Base-by-base conservation (phyloP, 2,113 vertebrate species). In the Alouatta palliata region DNA sequence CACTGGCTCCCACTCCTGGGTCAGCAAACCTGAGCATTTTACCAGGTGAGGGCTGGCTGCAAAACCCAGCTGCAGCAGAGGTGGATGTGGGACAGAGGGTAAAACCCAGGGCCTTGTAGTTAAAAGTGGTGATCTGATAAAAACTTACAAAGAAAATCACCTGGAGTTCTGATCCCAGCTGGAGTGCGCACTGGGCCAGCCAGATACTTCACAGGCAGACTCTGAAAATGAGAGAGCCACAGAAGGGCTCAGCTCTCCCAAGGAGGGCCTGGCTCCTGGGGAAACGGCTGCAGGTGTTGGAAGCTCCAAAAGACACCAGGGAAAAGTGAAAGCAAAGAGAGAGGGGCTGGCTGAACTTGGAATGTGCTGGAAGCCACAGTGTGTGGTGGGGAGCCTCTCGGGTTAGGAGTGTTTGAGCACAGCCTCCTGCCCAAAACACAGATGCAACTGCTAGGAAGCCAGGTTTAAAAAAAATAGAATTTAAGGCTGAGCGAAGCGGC, bases 221-320 rank as follows among this genome's bases (percentile, higher is more conserved):
- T 17, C 19, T 1, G 20, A 32, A 40, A 2, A 40, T 8, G 23
- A 12, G 32, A 40, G 7, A 27, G n/a, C 76, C 54, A 8, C 6
- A 12, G 56, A 25, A 75, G 30, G 37, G 35, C 49, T 5, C 61
- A 23, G 14, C 21, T 35, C 40, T 14, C 4, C 17, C 56, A 23
- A 25, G 9, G 25, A 58, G 56, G 56, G 56, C 56, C 56, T 2
- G 14, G 12, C 47, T 90, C 21, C 37, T 35, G 2, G 4, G 52
- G 80, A n/a, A 81, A 23, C 5, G 0, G 1, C 0, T 8, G 54
- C n/a, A 1, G 1, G 40, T 9, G 2, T n/a, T 13, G 0, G 27
- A 6, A 21, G 19, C 79, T 21, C 32, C 30, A 6, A 6, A 58
- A 68, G 20, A 14, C 1, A 4, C 56, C 9, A 1, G 32, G 20